Conservation (phyloP, 2,888 invertebrate species). For the Cantharis flavilabris region DNA sequence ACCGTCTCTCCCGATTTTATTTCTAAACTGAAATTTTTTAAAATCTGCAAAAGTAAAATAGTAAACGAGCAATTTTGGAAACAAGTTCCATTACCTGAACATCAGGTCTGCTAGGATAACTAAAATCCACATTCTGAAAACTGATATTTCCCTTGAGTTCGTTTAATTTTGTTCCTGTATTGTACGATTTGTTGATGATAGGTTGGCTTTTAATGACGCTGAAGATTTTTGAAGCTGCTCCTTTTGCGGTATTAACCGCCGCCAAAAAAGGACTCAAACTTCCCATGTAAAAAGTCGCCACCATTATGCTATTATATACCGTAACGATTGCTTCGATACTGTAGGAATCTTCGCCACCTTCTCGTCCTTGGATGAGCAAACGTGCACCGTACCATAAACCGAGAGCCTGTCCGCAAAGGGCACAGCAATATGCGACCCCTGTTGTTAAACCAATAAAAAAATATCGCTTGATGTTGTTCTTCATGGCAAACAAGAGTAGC, state of each 20-base stretch:
- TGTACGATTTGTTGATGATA: constrained; percentile 47
- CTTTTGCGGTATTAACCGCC: not conserved
- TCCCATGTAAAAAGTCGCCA: not conserved
- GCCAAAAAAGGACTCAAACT: not conserved
- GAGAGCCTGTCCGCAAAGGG: too few relatives aligned
- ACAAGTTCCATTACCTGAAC: constrained; percentile 50
- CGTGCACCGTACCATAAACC: too few relatives aligned
- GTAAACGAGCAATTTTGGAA: not conserved
- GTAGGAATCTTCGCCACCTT: constrained; percentile 63
- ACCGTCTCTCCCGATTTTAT: constrained; percentile 75
- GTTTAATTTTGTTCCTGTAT: constrained; percentile 50
- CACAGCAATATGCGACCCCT: too few relatives aligned
- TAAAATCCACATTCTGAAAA: not conserved
- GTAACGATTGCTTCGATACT: not conserved
- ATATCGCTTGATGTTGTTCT: too few relatives aligned
- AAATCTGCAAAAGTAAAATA: constrained; percentile 52
- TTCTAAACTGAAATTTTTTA: constrained; percentile 67
- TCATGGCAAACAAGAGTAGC: too few relatives aligned
- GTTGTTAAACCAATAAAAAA: too few relatives aligned
- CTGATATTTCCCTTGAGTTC: not conserved
- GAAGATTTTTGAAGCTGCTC: not conserved
- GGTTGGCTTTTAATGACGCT: not conserved
- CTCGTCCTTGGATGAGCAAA: too few relatives aligned
- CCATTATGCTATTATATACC: not conserved
- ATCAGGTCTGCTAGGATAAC: not conserved